Conservation (phyloP, 92 coral and sea anemone genomes). For the Bergia puertoricense region DNA sequence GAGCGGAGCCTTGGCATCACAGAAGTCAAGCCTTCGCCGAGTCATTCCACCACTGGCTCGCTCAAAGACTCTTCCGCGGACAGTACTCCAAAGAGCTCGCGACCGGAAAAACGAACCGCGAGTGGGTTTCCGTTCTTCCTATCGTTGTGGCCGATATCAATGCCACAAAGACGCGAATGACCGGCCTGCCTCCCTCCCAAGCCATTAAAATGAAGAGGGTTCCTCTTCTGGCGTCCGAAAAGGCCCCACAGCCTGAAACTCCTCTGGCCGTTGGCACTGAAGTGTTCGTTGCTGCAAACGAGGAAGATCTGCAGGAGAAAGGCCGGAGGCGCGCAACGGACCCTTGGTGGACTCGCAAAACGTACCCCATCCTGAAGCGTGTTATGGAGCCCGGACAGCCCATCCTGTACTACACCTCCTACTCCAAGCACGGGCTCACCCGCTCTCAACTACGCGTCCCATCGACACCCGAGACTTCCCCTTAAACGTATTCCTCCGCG, state of each 20-base stretch:
- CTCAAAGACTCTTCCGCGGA: slow-evolving; percentile 28
- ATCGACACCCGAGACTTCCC: too few relatives aligned
- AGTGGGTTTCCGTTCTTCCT: slow-evolving; percentile 28
- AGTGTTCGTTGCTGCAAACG: neutral
- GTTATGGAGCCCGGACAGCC: slow-evolving; percentile 28
- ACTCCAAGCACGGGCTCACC: slow-evolving; percentile 30
- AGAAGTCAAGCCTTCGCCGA: slow-evolving; percentile 12
- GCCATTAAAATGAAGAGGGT: slow-evolving; percentile 18
- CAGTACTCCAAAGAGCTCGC: slow-evolving; percentile 15
- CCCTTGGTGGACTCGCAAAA: slow-evolving; percentile 22
- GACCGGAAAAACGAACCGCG: neutral
- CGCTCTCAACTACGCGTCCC: slow-evolving; percentile 2
- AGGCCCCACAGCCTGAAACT: slow-evolving; percentile 7
- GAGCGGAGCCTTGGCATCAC: slow-evolving; percentile 34
- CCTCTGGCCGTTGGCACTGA: slow-evolving; percentile 4
- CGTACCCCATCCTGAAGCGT: neutral
- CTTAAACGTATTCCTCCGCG: too few relatives aligned
- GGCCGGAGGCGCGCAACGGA: slow-evolving; percentile 20
- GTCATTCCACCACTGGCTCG: slow-evolving; percentile 24
- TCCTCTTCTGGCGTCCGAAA: slow-evolving; percentile 7
- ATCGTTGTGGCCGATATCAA: slow-evolving; percentile 6
- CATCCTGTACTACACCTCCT: slow-evolving; percentile 18
- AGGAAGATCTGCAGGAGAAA: slow-evolving; percentile 1
- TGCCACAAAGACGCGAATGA: slow-evolving; percentile 25
- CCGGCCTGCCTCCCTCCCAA: neutral